These are phyloP conservation scores for Drosophila mercatorum DNA, from an alignment of 2,888 invertebrate genomes.

Conservation along the genomic window DNA sequence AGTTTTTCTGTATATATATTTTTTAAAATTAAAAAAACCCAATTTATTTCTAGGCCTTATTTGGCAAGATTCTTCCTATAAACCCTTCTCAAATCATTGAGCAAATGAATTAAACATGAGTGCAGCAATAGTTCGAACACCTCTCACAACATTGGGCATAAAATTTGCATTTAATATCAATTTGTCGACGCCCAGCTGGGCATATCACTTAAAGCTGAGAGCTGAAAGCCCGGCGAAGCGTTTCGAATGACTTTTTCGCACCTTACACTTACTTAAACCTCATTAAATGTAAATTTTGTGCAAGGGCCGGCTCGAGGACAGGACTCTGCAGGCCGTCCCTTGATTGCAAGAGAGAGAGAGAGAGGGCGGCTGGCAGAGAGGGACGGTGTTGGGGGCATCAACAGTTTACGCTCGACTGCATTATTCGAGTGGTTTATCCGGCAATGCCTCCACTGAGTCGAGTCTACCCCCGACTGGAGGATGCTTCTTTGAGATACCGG, in stretches of 20 bases:
- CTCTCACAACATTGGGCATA: slow-evolving; percentile 6
- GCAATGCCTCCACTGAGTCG: slow-evolving; percentile 19
- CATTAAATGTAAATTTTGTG: slow-evolving; percentile 76
- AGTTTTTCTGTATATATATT: background rate
- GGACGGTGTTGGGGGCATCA: slow-evolving; percentile 44
- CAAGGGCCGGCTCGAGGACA: slow-evolving; percentile 39
- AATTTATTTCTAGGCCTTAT: background rate
- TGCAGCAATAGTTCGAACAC: background rate
- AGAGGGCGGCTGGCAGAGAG: background rate
- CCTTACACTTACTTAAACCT: slow-evolving; percentile 67
- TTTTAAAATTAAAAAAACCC: too few species aligned
- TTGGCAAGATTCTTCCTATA: background rate
- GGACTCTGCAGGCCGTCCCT: background rate
- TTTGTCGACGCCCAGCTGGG: slow-evolving; percentile 27
- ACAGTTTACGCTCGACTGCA: slow-evolving; percentile 65
- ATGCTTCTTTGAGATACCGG: slow-evolving; percentile 51
- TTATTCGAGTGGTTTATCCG: slow-evolving; percentile 67
- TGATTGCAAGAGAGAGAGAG: background rate
- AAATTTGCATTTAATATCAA: slow-evolving; percentile 53
- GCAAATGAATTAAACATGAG: background rate
- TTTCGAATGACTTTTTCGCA: slow-evolving; percentile 54
- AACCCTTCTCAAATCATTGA: background rate
- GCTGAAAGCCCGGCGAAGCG: slow-evolving; percentile 35
- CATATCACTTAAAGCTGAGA: slow-evolving; percentile 36
- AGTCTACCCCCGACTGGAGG: slow-evolving; percentile 13